Percentiles rank a stretch among this genome's conserved stretches.
These are phyloP conservation scores for Marronus borbonicus DNA, from an alignment of 2,888 invertebrate genomes.

Conservation along the genomic window DNA sequence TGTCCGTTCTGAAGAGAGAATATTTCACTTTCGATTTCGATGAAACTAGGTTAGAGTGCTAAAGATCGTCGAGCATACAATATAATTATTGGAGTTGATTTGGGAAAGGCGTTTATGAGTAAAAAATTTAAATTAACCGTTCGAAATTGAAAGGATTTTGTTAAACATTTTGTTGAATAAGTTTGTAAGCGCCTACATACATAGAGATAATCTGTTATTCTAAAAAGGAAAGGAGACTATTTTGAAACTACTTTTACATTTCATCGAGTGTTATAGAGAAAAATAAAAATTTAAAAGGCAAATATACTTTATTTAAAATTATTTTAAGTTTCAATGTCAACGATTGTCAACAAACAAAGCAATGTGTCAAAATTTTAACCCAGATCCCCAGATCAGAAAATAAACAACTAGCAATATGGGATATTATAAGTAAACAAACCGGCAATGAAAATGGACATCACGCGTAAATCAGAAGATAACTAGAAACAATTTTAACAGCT, in stretches of 20 bases:
- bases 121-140: slow-evolving; percentile 6
- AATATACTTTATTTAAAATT: too few species aligned
- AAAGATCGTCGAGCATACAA: background rate
- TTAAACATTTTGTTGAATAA: background rate
- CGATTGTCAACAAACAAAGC: too few species aligned
- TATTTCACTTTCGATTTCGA: slow-evolving; percentile 30
- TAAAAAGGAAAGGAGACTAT: background rate
- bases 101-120: background rate
- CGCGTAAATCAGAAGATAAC: too few species aligned
- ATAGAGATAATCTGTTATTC: background rate
- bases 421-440: too few species aligned
- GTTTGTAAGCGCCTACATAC: background rate
- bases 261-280: too few species aligned
- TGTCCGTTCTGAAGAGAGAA: slow-evolving; percentile 3
- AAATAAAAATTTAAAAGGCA: background rate
- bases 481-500: too few species aligned
- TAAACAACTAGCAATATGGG: too few species aligned
- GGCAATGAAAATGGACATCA: too few species aligned
- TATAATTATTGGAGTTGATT: background rate
- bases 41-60: slow-evolving; percentile 13
- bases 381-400: too few species aligned
- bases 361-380: too few species aligned
- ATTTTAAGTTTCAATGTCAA: too few species aligned
- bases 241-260: too few species aligned
- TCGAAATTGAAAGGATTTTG: background rate